Conservation (phyloP, 2,797 vertebrate species). For the Chromis chromis region DNA sequence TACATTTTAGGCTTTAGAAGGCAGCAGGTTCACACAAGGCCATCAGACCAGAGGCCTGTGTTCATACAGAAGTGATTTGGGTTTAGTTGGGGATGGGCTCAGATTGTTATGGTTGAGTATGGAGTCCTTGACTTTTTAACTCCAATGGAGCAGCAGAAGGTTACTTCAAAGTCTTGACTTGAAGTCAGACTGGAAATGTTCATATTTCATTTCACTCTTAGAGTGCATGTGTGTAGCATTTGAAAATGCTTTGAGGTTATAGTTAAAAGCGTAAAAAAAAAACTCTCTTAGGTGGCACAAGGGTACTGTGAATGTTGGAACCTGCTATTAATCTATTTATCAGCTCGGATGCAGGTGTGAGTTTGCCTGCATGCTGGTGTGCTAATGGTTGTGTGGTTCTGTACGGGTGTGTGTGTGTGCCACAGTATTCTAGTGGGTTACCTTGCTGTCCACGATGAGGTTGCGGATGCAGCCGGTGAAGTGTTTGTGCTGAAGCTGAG, state of each 20-base stretch:
- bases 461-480: conserved; percentile 92
- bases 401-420: background rate
- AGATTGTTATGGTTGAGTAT: conserved; percentile 38
- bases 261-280: conserved; percentile 61
- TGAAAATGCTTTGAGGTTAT: conserved; percentile 56
- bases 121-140: conserved; percentile 42
- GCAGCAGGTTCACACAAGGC: conserved; percentile 19
- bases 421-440: conserved; percentile 55
- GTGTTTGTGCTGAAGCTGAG: conserved; percentile 89
- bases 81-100: conserved; percentile 20
- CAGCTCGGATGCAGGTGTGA: conserved; percentile 53
- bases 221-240: conserved; percentile 21
- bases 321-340: conserved; percentile 70
- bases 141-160: conserved; percentile 26
- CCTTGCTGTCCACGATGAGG: conserved; percentile 91
- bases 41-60: conserved; percentile 15
- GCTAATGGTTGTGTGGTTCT: conserved; percentile 31
- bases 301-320: conserved; percentile 47
- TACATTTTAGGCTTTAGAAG: conserved; percentile 26
- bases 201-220: conserved; percentile 41
- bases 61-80: conserved; percentile 34
- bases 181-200: conserved; percentile 35
- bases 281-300: conserved; percentile 34
- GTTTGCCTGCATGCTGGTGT: conserved; percentile 19
- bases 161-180: conserved; percentile 50